Base-by-base conservation (phyloP, 2,888 invertebrate genomes). In the Nomada hirtipes region DNA sequence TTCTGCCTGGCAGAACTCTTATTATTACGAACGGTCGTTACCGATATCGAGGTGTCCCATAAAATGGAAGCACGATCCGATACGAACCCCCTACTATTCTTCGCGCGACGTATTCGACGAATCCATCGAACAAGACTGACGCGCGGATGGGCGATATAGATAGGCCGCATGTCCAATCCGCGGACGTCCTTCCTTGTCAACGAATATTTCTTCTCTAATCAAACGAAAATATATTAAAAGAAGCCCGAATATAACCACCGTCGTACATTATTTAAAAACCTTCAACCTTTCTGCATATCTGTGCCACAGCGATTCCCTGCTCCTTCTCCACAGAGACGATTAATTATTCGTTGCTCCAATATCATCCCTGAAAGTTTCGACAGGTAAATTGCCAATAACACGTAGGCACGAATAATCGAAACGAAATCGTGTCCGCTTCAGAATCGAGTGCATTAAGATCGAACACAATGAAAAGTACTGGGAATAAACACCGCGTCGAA, bases 401-500 rank as follows among this genome's bases (percentile, higher is more conserved):
- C 44, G 42, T 20, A 0, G 23, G 36, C 36, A 36, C 36, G 18
- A 20, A 53, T 36, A 18, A 53, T 13, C 53, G 53, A 53, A 10
- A 53, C 20, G n/a, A 10, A 20, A 53, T 53, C 20, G 53, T 2
- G 10, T 0, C 53, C 20, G 20, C 53, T 2, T 53, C 10, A 63
- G 23, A 29, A 26, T 20, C 23, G 15, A 13, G n/a, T 13, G 26
- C 7, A 26, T 65, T 74, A 52, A 53, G 23, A 44, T 36, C 26
- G 52, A 52, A 42, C 52, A 52, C n/a, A 47, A 47, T 67, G 44
- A 50, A 53, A 50, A 55, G 61, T 63, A 59, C 50, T 52, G 26
- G 18, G 55, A 57, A 67, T 65, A 79, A 71, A 79, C 79, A 79
- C 60, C 36, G 4, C 26, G 59, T 9, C 23, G 64, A 80, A 79